Base-by-base conservation (phyloP, 2,113 vertebrate species). In the Dryoscopus gambensis region DNA sequence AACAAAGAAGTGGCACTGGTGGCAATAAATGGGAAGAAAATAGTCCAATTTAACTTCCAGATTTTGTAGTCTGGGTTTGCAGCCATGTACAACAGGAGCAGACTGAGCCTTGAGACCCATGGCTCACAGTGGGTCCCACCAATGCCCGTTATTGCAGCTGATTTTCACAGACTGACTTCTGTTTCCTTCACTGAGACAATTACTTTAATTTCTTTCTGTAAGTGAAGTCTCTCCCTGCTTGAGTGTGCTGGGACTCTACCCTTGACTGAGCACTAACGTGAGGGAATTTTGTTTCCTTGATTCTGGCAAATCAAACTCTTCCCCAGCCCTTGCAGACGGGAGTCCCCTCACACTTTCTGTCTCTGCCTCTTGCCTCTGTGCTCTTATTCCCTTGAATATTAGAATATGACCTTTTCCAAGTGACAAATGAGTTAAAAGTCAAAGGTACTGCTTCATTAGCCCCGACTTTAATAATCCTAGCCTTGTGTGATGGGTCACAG, bases 281-380 rank as follows among this genome's bases (percentile, higher is more conserved):
- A 75, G 17, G 5, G 5, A 64, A 33, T 22, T 23, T 27, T 30
- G 4, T 40, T 50, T 78, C 31, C 15, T 28, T 33, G 21, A 12
- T 46, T 18, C n/a, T 56, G 39, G 33, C n/a, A 59, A 30, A 63
- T 49, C 42, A 42, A 73, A 39, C 39, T 77, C 78, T 13, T 69
- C 25, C 21, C 35, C 4, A 27, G 6, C 33, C 33, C 39, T 25
- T 0, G 3, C 30, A 28, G 11, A 33, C 0, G 0, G 37, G 40
- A 87, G 24, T 53, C 31, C 33, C 27, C 56, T 11, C 10, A 31
- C 4, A 22, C 15, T 42, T 83, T 69, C 55, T 13, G 4, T 75
- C 50, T 89, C 50, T 89, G 33, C 13, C 37, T 80, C 6, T 35
- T 65, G 11, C 1, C 0, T 60, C 23, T 56, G 33, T 17, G 33